These are phyloP conservation scores for Hyposoter dolosus DNA, from an alignment of 2,888 invertebrate species.

Conservation along the genomic window DNA sequence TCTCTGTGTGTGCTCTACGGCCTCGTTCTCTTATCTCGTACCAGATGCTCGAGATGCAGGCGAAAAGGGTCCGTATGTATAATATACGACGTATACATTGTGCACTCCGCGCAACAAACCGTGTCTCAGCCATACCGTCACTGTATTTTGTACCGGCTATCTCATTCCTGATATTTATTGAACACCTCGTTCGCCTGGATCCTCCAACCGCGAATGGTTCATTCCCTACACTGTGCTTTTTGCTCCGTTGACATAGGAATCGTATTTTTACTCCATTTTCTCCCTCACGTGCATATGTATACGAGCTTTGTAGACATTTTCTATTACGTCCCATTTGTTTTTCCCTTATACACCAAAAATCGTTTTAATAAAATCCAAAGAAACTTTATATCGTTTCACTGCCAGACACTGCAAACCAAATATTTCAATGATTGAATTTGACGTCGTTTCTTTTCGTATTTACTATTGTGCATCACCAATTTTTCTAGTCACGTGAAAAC, in stretches of 20 bases:
- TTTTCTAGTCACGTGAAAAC: too few relatives aligned
- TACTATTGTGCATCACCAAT: neutral
- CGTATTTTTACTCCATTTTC: conserved; percentile 14
- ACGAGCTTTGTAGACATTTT: neutral
- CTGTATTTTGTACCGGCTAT: conserved; percentile 25
- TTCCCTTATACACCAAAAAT: neutral
- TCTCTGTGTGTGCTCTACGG: neutral
- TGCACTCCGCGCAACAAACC: neutral
- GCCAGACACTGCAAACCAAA: neutral
- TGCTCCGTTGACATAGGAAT: conserved; percentile 17
- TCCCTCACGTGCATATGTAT: neutral
- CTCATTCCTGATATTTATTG: conserved; percentile 43
- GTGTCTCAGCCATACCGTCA: neutral
- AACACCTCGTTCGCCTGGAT: conserved; percentile 14
- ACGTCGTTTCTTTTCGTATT: neutral
- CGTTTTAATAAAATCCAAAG: neutral
- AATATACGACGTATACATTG: conserved; percentile 3
- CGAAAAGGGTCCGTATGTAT: conserved; percentile 17
- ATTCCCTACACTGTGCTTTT: conserved; percentile 1
- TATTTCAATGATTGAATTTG: neutral
- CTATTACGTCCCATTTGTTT: neutral
- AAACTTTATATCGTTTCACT: neutral
- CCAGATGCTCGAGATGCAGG: conserved; percentile 52
- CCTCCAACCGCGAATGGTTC: conserved; percentile 12
- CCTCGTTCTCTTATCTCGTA: conserved; percentile 40